Conservation (phyloP, 2,888 invertebrate genomes). For the Stenichneumon culpator region DNA sequence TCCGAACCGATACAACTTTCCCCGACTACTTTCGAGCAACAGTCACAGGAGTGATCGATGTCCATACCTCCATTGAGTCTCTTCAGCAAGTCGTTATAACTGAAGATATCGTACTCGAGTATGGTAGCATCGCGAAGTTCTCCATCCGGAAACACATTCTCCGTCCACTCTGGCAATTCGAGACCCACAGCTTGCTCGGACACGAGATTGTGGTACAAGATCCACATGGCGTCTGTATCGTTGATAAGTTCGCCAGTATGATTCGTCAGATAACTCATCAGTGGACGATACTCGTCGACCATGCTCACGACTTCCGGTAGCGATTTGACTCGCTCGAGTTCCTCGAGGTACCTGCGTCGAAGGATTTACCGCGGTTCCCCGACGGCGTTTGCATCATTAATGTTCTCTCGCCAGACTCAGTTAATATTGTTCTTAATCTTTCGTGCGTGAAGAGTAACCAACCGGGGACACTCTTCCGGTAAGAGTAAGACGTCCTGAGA, state of each 20-base stretch:
- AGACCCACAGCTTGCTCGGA: constrained; percentile 86
- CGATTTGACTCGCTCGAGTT: constrained; percentile 69
- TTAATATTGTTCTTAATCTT: constrained; percentile 67
- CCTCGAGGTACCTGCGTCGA: constrained; percentile 75
- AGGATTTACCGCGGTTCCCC: constrained; percentile 86
- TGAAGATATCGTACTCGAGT: constrained; percentile 87
- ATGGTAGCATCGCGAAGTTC: constrained; percentile 86
- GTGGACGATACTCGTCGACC: constrained; percentile 62
- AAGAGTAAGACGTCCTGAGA: constrained; percentile 70
- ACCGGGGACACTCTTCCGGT: constrained; percentile 67
- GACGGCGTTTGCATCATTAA: constrained; percentile 86
- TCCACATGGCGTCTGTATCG: constrained; percentile 71
- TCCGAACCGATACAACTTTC: neutral
- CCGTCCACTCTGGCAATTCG: constrained; percentile 87
- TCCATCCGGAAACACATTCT: constrained; percentile 86
- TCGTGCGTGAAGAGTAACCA: constrained; percentile 69
- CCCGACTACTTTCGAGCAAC: neutral
- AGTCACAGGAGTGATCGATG: neutral
- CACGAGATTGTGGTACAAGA: constrained; percentile 78
- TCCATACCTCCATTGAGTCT: constrained; percentile 86
- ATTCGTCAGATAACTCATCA: constrained; percentile 73
- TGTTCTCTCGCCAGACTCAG: constrained; percentile 84
- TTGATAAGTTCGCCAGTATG: constrained; percentile 72
- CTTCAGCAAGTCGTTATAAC: constrained; percentile 85
- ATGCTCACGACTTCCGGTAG: constrained; percentile 61